Evolutionary conservation across 2,888 invertebrate species (phyloP).

Genomic region (Xanthia togata): DNA sequence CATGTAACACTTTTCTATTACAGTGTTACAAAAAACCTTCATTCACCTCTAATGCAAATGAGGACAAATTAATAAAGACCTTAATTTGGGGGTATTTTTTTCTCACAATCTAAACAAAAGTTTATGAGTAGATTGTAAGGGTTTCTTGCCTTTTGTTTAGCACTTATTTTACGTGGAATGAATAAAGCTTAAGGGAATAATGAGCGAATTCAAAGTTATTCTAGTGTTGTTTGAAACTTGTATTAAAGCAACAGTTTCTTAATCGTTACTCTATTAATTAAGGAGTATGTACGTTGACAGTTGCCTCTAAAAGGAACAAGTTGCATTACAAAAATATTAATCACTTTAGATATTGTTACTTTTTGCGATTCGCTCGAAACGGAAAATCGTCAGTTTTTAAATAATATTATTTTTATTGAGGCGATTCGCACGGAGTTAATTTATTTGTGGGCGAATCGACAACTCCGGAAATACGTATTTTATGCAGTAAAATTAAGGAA

Average conservation of each 20-base stretch:
- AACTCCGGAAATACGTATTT: too few relatives aligned
- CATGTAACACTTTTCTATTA: slow-evolving; percentile 45
- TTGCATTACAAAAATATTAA: neutral
- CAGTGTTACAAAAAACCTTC: slow-evolving; percentile 33
- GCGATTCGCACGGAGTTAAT: too few relatives aligned
- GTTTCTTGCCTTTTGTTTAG: slow-evolving; percentile 59
- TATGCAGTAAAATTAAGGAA: too few relatives aligned
- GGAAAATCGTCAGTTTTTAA: too few relatives aligned
- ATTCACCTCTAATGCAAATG: slow-evolving; percentile 51
- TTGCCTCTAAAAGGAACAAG: neutral
- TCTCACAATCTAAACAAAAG: slow-evolving; percentile 83
- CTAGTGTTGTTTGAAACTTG: neutral
- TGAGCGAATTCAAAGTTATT: slow-evolving; percentile 10
- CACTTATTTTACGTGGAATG: slow-evolving; percentile 60
- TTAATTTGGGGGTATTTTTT: slow-evolving; percentile 78
- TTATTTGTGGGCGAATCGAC: too few relatives aligned
- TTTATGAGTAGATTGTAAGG: slow-evolving; percentile 63
- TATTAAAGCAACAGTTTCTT: neutral
- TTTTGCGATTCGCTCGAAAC: neutral
- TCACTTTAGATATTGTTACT: neutral
- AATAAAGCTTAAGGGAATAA: slow-evolving; percentile 47
- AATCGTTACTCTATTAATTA: neutral
- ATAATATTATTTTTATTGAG: too few relatives aligned
- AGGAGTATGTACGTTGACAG: neutral
- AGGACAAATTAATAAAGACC: slow-evolving; percentile 63